Evolutionary conservation across 2,888 invertebrate genomes (phyloP).

Genomic region (Tiphia femorata): DNA sequence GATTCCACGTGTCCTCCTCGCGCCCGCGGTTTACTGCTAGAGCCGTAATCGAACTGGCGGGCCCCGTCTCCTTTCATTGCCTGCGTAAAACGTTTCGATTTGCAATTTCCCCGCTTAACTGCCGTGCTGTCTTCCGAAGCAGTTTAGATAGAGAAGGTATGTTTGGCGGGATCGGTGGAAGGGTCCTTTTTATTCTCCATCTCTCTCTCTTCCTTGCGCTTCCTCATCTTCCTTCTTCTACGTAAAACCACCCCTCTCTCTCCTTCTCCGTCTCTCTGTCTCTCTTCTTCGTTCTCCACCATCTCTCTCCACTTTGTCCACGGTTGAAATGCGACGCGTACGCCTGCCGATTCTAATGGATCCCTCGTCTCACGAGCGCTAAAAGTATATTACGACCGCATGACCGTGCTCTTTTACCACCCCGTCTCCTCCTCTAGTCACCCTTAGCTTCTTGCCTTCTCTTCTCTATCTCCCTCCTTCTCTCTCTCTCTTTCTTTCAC

Average conservation of each 20-base stretch:
- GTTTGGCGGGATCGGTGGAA: conserved; percentile 28
- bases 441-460: too few relatives aligned
- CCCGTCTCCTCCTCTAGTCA: conserved; percentile 8
- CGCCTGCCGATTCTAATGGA: conserved; percentile 31
- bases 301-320: background rate
- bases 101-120: conserved; percentile 60
- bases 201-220: background rate
- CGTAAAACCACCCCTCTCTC: too few relatives aligned
- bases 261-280: background rate
- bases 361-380: conserved; percentile 15
- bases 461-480: too few relatives aligned
- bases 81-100: conserved; percentile 62
- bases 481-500: too few relatives aligned
- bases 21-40: conserved; percentile 33
- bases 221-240: background rate
- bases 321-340: conserved; percentile 11
- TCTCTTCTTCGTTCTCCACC: background rate
- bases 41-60: conserved; percentile 43
- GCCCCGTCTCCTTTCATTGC: conserved; percentile 52
- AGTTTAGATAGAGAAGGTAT: conserved; percentile 44
- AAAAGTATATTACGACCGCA: conserved; percentile 29
- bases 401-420: conserved; percentile 10
- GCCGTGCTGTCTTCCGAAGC: conserved; percentile 47
- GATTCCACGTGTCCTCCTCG: conserved; percentile 30
- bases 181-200: too few relatives aligned